Percentiles rank a stretch among this genome's conserved stretches.
Evolutionary conservation across 2,888 invertebrate species (phyloP).

Genomic region (Caenorhabditis sp.): DNA sequence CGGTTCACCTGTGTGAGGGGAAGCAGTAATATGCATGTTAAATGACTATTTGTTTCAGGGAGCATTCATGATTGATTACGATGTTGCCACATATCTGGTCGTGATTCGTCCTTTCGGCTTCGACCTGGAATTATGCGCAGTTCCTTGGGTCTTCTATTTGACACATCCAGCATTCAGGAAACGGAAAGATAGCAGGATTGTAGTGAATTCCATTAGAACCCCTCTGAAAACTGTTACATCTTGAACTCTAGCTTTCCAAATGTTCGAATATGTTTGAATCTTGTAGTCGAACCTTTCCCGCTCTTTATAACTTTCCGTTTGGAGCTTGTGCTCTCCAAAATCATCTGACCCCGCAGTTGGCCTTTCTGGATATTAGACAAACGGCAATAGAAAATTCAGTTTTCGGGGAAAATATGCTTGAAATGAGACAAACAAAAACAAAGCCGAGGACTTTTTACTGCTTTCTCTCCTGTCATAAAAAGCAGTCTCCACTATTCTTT

Average conservation of each 20-base stretch:
- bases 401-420: not conserved
- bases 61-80: conserved; percentile 23
- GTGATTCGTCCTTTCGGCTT: conserved; percentile 23
- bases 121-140: conserved; percentile 14
- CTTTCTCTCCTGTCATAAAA: not conserved
- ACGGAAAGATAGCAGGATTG: not conserved
- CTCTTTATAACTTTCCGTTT: no score
- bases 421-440: conserved; percentile 15
- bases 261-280: no score
- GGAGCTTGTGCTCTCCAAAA: no score
- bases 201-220: not conserved
- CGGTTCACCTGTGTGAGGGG: no score
- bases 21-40: no score
- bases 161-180: conserved; percentile 26
- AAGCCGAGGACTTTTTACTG: conserved; percentile 6
- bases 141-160: conserved; percentile 29
- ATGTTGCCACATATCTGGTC: conserved; percentile 18
- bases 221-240: not conserved
- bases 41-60: not conserved
- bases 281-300: no score
- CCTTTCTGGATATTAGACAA: not conserved
- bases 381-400: conserved; percentile 2
- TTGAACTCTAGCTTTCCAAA: not conserved
- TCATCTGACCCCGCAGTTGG: no score
- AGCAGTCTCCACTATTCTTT: not conserved